These are phyloP conservation scores for Zosterops hypoxanthus DNA, from an alignment of 2,113 vertebrate genomes.

Conservation along the genomic window DNA sequence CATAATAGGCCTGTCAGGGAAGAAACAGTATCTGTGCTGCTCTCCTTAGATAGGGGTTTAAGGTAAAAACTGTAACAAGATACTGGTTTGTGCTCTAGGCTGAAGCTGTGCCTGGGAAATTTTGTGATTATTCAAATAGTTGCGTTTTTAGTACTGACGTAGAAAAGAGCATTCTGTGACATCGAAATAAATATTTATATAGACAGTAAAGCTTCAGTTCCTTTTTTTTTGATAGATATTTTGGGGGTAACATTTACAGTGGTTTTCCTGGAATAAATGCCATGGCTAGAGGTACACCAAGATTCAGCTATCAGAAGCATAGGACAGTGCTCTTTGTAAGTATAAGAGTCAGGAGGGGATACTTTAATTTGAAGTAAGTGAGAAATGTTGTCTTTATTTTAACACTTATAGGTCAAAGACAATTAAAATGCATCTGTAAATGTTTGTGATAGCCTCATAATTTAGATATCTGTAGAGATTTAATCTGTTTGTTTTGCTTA, in stretches of 20 bases:
- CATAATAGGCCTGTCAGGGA: neutral
- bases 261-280: neutral
- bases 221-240: neutral
- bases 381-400: neutral
- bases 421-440: neutral
- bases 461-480: neutral
- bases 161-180: neutral
- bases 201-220: neutral
- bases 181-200: neutral
- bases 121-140: neutral
- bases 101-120: neutral
- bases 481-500: neutral
- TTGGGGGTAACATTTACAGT: neutral
- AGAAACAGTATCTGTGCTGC: neutral
- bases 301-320: neutral
- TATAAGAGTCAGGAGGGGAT: neutral
- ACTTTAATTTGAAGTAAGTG: neutral
- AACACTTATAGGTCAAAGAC: neutral
- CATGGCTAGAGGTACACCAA: neutral
- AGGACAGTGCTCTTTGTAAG: neutral
- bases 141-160: neutral
- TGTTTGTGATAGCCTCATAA: neutral
- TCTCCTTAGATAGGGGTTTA: neutral
- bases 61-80: neutral
- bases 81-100: neutral